phyloP scores from a whole-genome alignment of 2,797 vertebrate genomes.

The Tenualosa thibaudeaui region DNA sequence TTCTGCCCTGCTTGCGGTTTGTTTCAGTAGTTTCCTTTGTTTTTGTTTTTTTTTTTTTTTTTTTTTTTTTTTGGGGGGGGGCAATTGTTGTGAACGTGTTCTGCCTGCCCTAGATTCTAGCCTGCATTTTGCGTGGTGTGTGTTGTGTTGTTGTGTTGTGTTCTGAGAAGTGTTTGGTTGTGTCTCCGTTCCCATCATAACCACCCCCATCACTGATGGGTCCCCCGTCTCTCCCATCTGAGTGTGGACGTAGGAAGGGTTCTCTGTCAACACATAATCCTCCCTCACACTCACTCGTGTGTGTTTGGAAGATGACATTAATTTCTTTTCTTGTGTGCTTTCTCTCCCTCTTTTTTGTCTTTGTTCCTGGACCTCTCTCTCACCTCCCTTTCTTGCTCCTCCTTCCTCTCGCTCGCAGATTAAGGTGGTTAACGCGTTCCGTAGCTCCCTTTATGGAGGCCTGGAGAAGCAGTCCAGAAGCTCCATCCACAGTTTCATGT shows the following conservation, averaged over 20 bases:
- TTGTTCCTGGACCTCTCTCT: neutral
- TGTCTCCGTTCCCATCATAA: conserved; percentile 11
- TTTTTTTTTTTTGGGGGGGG: neutral
- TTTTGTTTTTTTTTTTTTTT: neutral
- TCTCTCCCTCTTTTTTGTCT: neutral
- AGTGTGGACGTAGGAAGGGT: neutral
- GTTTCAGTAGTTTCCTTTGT: neutral
- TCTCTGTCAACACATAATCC: neutral
- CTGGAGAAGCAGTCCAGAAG: conserved; percentile 87
- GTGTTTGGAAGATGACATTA: neutral
- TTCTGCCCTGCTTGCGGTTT: neutral
- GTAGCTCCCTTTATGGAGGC: conserved; percentile 86
- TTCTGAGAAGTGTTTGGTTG: neutral
- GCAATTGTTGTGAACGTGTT: neutral
- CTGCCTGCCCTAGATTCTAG: conserved; percentile 1
- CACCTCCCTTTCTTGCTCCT: neutral
- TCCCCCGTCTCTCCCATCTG: neutral
- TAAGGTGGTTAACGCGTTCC: conserved; percentile 96
- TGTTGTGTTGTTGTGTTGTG: neutral
- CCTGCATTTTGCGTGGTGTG: neutral
- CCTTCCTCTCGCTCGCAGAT: conserved; percentile 74
- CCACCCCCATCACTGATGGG: conserved; percentile 29
- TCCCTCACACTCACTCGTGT: neutral
- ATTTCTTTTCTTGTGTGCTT: neutral
- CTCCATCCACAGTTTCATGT: conserved; percentile 97